Evolutionary conservation across 2,113 vertebrate genomes (phyloP), one percentile per base, ranked within the genome.

Genomic region (Osmerus eperlanus): DNA sequence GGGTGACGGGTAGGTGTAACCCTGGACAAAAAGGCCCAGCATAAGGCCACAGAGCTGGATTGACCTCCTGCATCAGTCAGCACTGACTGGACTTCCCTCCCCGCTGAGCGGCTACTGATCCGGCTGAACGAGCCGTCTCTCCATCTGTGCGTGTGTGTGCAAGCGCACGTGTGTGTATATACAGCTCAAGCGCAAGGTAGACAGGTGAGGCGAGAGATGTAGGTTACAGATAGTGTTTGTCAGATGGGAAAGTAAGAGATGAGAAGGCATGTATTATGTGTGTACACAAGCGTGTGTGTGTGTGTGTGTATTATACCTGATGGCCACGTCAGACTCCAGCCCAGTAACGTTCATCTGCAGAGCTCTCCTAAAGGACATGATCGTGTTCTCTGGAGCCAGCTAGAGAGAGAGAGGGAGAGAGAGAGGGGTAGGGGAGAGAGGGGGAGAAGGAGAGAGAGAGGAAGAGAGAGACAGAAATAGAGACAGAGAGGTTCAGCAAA

Each of bases 351-450:
- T 94, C 90, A 95, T 93, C 71, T 96, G 95, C 28, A 96, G 83
- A 1, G 97, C 97, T 83, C 94, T 95, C 85, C 93, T 94, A 87
- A 99, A 99, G 53, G 97, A 97, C 92, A 97, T 94, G 77, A 98
- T 75, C 0, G 96, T 99, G 89, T 99, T 97, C 78, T 99, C 97
- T 73, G 97, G 97, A 70, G 97, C 96, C 76, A 99, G 65, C 97
- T 99, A 75, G 3, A 73, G 65, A 75, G 23, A 75, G 3, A 21
- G 21, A 21, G 21, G 1, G 65, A 29, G 1, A 65, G 2, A 19
- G 25, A 62, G 56, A 54, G 19, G 61, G 41, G 32, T 36, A 7
- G 32, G 32, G 6, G 32, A 8, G 32, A 36, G 32, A 36, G 32
- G 3, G 4, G 32, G 32, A 36, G 32, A 36, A 36, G 32, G 32